Base-by-base conservation (phyloP, 1,140 invertebrate species). In the Pomacea maculata region DNA sequence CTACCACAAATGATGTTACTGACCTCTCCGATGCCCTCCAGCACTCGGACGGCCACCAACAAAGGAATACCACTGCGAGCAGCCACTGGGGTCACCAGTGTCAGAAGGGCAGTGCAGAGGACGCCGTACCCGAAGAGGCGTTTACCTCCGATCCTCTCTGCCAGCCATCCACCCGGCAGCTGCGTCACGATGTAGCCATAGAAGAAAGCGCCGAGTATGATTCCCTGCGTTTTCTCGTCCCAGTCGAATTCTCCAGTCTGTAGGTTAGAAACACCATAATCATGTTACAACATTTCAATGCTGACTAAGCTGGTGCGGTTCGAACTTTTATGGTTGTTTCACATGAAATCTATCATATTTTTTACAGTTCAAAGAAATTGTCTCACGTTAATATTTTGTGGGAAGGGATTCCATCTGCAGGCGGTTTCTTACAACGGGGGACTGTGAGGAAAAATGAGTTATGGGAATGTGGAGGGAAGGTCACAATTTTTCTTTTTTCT, bases 1-100 rank as follows among this genome's bases (percentile, higher is more conserved):
- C 75, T 34, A 29, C 55, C n/a, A 10, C n/a, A 65, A 61, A 54
- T 64, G 25, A 63, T 9, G 17, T 45, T 12, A 45, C 80, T 86
- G 92, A 96, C 96, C 93, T 97, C 96, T 87, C 96, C 96, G 72
- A 98, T 90, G 72, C 97, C 97, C 92, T 97, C 96, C 64, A 97
- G 89, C n/a, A 98, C 94, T 84, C 97, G 92, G 0, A 97, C 92
- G 10, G 93, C 92, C 61, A 97, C 91, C 1, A 98, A 93, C 21
- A 95, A 88, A 54, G 93, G 94, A 8, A 95, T 93, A 82, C 94
- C 95, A 34, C 93, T 93, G 52, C 86, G 79, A 0, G 96, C 95
- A 0, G 95, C 94, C 0, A 94, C 83, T 9, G 97, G 97, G 3
- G 96, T 97, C 0, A 97, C 87, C 12, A 98, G 91, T 0, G 96